Percentiles rank a stretch among this genome's conserved stretches.
Evolutionary conservation across 64 coral and sea anemone genomes (phyloP).

Genomic region (Trachythela sp.): DNA sequence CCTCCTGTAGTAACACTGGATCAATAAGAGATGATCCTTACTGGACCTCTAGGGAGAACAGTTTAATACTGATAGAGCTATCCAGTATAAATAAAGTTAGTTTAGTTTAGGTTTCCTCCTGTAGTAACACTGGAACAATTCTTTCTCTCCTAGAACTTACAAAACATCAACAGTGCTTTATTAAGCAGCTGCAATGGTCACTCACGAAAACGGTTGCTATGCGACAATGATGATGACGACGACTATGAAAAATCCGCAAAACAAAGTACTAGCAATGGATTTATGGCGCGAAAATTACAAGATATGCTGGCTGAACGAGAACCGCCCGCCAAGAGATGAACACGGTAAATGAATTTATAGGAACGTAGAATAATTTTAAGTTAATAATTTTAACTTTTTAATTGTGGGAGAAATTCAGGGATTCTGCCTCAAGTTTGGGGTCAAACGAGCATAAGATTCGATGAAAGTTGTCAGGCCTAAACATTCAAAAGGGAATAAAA

Average conservation of each 20-base stretch:
- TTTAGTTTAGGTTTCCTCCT: too few relatives aligned
- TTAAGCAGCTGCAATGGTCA: neutral
- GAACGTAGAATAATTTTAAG: neutral
- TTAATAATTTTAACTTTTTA: conserved; percentile 5
- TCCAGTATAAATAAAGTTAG: too few relatives aligned
- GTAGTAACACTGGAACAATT: too few relatives aligned
- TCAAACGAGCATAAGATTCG: too few relatives aligned
- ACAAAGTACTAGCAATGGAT: neutral
- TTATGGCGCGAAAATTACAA: neutral
- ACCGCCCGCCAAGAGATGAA: neutral
- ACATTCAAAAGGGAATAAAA: neutral
- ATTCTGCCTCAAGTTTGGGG: neutral
- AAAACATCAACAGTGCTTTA: neutral
- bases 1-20: too few relatives aligned
- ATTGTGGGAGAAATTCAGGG: neutral
- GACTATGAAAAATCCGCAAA: neutral
- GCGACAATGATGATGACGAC: neutral
- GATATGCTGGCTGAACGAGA: neutral
- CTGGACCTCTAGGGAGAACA: too few relatives aligned
- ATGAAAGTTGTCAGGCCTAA: too few relatives aligned
- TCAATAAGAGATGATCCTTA: too few relatives aligned
- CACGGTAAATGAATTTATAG: neutral
- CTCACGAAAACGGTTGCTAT: neutral
- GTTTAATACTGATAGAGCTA: too few relatives aligned
- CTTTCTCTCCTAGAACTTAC: neutral